Base-by-base conservation (phyloP, 2,888 invertebrate species). In the Merodon equestris region DNA sequence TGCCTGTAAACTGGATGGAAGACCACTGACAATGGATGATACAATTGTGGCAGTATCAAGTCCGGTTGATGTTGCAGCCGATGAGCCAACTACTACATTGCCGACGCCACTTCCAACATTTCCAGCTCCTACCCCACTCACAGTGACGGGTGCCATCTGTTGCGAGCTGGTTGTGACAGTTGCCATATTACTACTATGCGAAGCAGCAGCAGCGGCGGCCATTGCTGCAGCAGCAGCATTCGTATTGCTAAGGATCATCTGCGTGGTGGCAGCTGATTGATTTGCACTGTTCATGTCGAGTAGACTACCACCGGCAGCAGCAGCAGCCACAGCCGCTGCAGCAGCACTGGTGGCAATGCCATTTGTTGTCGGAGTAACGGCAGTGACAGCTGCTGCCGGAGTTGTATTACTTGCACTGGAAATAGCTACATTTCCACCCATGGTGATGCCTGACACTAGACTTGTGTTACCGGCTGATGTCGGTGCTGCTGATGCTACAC, bases 181-280 rank as follows among this genome's bases (percentile, higher is more conserved):
- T 42, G 71, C 68, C 77, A 68, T 72, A 57, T 72, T 81, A 56
- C 77, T 84, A 82, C 83, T 86, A 81, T 87, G 85, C 82, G 85
- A 85, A 77, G 86, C 84, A 58, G 85, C 85, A 45, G 86, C 86
- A 34, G 82, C 82, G 58, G 85, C 85, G 47, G 86, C 86, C 73
- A 84, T 81, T 27, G 82, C 81, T 9, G 82, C 82, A 40, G 81
- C 83, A 17, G 75, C 74, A 10, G 77, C 66, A 47, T 61, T 82
- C 40, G 71, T 81, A 58, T 75, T 79, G 9, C 74, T 79, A 54
- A 79, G 74, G 50, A 79, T 79, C 79, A 79, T 79, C 70, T 79
- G 79, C 38, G 79, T 64, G 58, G 79, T 70, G 17, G 74, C 64
- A 64, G 74, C 50, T 74, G 79, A 74, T 14, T 79, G 79, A 74